Evolutionary conservation across 1,140 invertebrate species (phyloP).

Genomic region (Drosophila santomea): DNA sequence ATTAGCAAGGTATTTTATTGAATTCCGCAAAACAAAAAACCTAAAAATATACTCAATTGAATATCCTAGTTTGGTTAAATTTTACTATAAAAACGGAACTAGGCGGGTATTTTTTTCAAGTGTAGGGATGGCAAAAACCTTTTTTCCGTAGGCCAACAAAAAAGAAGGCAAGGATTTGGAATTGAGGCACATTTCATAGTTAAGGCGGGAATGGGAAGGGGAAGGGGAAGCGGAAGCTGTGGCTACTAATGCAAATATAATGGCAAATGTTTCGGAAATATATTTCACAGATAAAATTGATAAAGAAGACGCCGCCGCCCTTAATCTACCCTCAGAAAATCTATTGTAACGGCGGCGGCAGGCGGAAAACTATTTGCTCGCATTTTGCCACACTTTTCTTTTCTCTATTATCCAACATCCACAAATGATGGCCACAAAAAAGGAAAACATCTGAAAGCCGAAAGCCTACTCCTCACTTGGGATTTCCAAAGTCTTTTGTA

Average conservation of each 20-base stretch:
- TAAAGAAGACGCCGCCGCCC: conserved; percentile 48
- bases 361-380: conserved; percentile 73
- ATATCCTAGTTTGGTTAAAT: neutral
- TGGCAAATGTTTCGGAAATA: conserved; percentile 83
- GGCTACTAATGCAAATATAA: conserved; percentile 82
- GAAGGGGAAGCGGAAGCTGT: conserved; percentile 59
- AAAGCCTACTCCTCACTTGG: conserved; percentile 17
- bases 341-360: conserved; percentile 45
- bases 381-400: conserved; percentile 32
- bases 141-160: neutral
- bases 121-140: conserved; percentile 4
- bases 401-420: conserved; percentile 16
- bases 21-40: neutral
- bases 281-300: conserved; percentile 82
- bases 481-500: conserved; percentile 21
- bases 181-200: conserved; percentile 40
- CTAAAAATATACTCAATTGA: too few relatives aligned
- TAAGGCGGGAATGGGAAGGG: conserved; percentile 27
- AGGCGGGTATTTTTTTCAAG: neutral
- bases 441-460: conserved; percentile 19
- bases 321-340: conserved; percentile 11
- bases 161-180: conserved; percentile 2
- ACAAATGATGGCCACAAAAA: conserved; percentile 20
- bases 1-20: neutral
- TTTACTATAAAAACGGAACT: too few relatives aligned